Percentiles rank a stretch among this genome's conserved stretches.
Conservation (phyloP, 2,113 vertebrate genomes). For the Calyptommatus sinebrachiatus region DNA sequence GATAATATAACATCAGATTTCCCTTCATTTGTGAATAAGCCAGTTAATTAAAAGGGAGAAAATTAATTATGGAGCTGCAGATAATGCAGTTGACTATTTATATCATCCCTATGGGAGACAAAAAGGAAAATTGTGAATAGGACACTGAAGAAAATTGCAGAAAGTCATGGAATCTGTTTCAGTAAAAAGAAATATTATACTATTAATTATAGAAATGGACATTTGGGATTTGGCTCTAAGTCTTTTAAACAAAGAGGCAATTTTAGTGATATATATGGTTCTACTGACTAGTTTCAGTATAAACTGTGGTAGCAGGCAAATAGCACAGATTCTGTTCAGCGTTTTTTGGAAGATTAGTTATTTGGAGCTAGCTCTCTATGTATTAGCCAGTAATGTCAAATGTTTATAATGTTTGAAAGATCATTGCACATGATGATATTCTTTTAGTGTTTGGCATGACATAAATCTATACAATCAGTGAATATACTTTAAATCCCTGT, state of each 20-base stretch:
- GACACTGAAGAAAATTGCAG: neutral
- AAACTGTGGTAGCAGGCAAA: constrained; percentile 37
- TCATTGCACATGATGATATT: neutral
- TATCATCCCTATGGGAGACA: neutral
- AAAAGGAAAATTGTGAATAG: constrained; percentile 2
- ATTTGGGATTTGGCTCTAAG: constrained; percentile 14
- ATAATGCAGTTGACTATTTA: constrained; percentile 10
- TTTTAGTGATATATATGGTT: constrained; percentile 20
- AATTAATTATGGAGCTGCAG: neutral
- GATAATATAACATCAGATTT: neutral
- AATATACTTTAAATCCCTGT: too few species aligned
- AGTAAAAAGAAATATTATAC: constrained; percentile 19
- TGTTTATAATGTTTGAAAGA: constrained; percentile 2
- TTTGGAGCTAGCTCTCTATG: constrained; percentile 41
- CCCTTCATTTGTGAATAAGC: neutral
- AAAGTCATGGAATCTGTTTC: neutral
- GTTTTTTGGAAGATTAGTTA: constrained; percentile 41
- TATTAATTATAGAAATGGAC: neutral
- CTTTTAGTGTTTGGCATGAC: too few species aligned
- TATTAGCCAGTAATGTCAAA: constrained; percentile 47
- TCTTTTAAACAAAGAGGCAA: constrained; percentile 3
- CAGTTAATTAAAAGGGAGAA: neutral
- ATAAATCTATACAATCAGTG: too few species aligned
- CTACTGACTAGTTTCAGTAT: constrained; percentile 17
- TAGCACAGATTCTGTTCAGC: constrained; percentile 1